Percentiles rank a stretch among this genome's conserved stretches.
Conservation (phyloP, 37 sponge, comb jelly and placozoan genomes). For the Aphrocallistes beatrix region DNA sequence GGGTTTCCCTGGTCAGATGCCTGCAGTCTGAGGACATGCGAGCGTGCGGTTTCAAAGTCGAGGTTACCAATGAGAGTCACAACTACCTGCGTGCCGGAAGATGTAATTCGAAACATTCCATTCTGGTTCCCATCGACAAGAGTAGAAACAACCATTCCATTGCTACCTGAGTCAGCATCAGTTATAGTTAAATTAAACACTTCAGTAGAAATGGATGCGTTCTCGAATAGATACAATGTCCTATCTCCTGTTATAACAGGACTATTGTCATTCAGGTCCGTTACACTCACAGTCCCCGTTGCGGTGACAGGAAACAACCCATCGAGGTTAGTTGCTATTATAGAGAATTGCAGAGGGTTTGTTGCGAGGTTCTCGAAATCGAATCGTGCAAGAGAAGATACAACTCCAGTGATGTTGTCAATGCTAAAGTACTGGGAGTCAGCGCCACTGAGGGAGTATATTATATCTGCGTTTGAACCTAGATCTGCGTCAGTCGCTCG, state of each 20-base stretch:
- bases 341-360: slow-evolving; percentile 23
- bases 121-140: background rate
- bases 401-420: slow-evolving; percentile 21
- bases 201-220: slow-evolving; percentile 23
- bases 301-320: slow-evolving; percentile 22
- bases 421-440: slow-evolving; percentile 32
- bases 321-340: slow-evolving; percentile 34
- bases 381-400: background rate
- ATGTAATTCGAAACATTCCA: slow-evolving; percentile 19
- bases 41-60: background rate
- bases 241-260: slow-evolving; percentile 29
- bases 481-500: slow-evolving; percentile 35
- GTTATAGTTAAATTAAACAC: slow-evolving; percentile 34
- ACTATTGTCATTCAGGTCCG: slow-evolving; percentile 18
- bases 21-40: background rate
- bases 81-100: background rate
- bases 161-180: slow-evolving; percentile 32
- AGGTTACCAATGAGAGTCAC: background rate
- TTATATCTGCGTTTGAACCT: slow-evolving; percentile 11
- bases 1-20: slow-evolving; percentile 34
- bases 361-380: background rate
- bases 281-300: slow-evolving; percentile 28
- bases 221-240: slow-evolving; percentile 36
- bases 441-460: slow-evolving; percentile 23
- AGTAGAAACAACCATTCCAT: background rate